Evolutionary conservation across 1,140 invertebrate genomes (phyloP).

Genomic region (Luehdorfia chinensis): DNA sequence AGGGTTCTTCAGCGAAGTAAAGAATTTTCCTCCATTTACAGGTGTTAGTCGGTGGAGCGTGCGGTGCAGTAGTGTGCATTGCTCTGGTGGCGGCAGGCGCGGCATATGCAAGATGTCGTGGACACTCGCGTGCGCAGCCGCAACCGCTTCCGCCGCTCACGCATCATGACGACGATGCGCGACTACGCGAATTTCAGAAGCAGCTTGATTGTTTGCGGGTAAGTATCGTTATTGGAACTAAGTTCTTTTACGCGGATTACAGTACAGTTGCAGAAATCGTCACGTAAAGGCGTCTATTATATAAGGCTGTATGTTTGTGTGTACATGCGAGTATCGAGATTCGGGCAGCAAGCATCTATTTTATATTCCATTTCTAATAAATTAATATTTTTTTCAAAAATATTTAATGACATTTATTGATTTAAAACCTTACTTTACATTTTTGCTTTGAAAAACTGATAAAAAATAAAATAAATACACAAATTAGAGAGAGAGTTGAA

Average conservation of each 20-base stretch:
- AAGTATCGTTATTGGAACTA: slow-evolving; percentile 15
- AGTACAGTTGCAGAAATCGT: background rate
- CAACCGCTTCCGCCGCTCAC: slow-evolving; percentile 55
- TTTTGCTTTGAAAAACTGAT: no score
- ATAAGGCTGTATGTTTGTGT: background rate
- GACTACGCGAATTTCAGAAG: slow-evolving; percentile 64
- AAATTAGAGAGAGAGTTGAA: no score
- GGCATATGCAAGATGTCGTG: slow-evolving; percentile 49
- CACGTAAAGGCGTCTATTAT: background rate
- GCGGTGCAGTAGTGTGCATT: slow-evolving; percentile 52
- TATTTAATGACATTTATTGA: no score
- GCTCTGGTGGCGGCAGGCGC: slow-evolving; percentile 48
- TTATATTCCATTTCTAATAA: no score
- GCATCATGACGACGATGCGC: slow-evolving; percentile 56
- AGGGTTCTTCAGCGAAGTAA: no score
- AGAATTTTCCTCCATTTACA: no score
- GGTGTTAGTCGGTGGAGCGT: slow-evolving; percentile 57
- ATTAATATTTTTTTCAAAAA: no score
- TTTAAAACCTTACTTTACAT: no score
- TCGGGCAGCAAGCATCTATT: no score
- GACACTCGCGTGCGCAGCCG: slow-evolving; percentile 37
- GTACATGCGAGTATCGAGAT: no score
- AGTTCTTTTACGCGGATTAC: background rate
- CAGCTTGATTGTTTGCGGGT: slow-evolving; percentile 68
- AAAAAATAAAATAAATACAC: no score